Evolutionary conservation across 2,888 invertebrate genomes (phyloP), one percentile per base, ranked within the genome.

Genomic region (Agrilus biguttatus): DNA sequence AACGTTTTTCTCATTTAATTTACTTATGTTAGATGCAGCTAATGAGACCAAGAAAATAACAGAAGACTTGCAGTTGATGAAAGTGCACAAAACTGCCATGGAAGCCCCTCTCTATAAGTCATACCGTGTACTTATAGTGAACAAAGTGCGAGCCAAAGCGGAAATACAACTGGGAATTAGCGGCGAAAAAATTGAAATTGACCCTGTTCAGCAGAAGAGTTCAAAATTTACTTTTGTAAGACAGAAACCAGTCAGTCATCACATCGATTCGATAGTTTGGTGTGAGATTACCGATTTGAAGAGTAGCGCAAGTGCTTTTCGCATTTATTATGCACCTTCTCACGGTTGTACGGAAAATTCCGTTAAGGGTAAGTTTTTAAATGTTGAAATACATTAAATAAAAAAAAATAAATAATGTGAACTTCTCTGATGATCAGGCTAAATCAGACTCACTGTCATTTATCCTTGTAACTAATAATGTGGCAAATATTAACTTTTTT

Each of bases 171-270:
- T 93, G 36, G 87, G 89, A 38, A 81, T 93, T 49, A 90, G 90
- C 12, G 81, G 89, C 6, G 91, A 92, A 55, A 85, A 88, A 61
- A 80, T 93, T 46, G 93, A 93, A 69, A 87, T 93, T 42, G 89
- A 90, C 61, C 89, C 89, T 0, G 74, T 85, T 19, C 77, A 80
- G 32, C 74, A 77, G 33, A 74, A 75, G 54, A 77, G 75, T 56
- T 70, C 75, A 42, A 78, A 77, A 46, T 78, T 81, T 59, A 50
- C 53, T 12, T 52, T 65, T 39, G 53, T 54, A 37, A 74, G 80
- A 57, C 77, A 84, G 52, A 84, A 86, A 57, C 81, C 91, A 36
- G 80, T 87, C 41, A 81, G 83, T 47, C 85, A 88, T 65, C 82
- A 82, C 51, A 89, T 91, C 60, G 91, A 92, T 60, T 76, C 78